A percentile compares a stretch with the other conserved stretches of the same genome.
Conservation (phyloP, 2,888 invertebrate genomes). For the Acanthosepion esculentum region DNA sequence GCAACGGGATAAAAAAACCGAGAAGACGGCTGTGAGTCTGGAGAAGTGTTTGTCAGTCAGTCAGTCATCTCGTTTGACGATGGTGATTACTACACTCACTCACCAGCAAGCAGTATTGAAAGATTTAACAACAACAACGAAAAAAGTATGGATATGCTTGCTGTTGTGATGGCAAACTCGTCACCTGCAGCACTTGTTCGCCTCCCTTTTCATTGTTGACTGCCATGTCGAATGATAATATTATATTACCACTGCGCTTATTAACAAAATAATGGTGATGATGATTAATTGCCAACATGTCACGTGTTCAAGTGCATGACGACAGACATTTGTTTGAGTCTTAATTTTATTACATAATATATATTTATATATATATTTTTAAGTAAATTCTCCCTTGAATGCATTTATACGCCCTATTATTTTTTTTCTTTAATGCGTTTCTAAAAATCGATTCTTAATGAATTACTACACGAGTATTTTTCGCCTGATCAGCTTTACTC, state of each 20-base stretch:
- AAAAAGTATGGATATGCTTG: no score
- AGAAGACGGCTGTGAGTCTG: background rate
- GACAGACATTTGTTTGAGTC: background rate
- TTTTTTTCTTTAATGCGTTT: background rate
- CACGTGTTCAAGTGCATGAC: conserved; percentile 45
- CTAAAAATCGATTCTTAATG: background rate
- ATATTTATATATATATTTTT: background rate
- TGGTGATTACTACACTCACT: no score
- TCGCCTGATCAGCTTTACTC: background rate
- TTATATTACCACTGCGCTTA: background rate
- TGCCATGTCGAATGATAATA: background rate
- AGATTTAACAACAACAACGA: no score
- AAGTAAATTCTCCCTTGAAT: background rate
- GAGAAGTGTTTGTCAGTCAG: no score
- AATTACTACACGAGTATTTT: background rate
- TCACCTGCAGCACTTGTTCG: background rate
- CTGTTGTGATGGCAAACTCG: background rate
- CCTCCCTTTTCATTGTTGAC: background rate
- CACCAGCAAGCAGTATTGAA: no score
- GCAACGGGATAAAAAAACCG: background rate
- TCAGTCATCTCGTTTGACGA: no score
- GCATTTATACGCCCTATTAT: background rate
- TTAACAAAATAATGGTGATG: background rate
- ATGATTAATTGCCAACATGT: background rate
- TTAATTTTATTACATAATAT: background rate